Evolutionary conservation across 2,888 invertebrate genomes (phyloP), one percentile per base, ranked within the genome.

Genomic region (Crematogaster levior): DNA sequence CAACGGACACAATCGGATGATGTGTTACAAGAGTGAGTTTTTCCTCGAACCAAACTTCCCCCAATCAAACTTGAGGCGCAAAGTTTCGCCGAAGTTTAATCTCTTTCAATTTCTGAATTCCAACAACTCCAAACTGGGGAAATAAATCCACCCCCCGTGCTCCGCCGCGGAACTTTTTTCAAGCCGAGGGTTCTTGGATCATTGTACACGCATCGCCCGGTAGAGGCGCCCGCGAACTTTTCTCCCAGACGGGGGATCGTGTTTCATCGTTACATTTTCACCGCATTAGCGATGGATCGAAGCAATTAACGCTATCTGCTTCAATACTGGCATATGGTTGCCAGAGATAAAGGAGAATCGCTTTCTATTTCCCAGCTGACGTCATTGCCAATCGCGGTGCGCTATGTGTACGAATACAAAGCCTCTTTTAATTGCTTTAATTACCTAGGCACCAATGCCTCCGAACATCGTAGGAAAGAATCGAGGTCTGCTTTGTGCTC

Each of bases 311-410:
- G 46, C 43, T 81, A 85, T 85, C 85, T 24, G 9, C 21, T 10
- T 48, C 63, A 63, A 68, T 74, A 68, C 51, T n/a, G 21, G 81
- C 58, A 77, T 75, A 65, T 75, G 75, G 65, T 65, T 65, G 70
- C 77, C 7, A 56, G 77, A 79, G 77, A 79, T 79, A 79, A 79
- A 79, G 77, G 77, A n/a, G n/a, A 79, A 58, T 79, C 70, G 77
- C 77, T 79, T 79, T 79, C 77, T 70, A 79, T 70, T 79, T 79
- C 77, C 70, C 70, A 79, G 43, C 77, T 79, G 70, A 79, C 77
- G 56, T 68, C 56, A 79, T 43, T 70, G 70, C 56, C 56, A 56
- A 77, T 56, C 27, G 68, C 51, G 37, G 27, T 37, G 21, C 43
- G 56, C 56, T 43, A 10, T 12, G 24, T 53, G 30, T 66, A 37